A percentile compares a stretch with the other conserved stretches of the same genome.
phyloP scores from a whole-genome alignment of 2,113 vertebrate species.

The Dipodomys stephensi region DNA sequence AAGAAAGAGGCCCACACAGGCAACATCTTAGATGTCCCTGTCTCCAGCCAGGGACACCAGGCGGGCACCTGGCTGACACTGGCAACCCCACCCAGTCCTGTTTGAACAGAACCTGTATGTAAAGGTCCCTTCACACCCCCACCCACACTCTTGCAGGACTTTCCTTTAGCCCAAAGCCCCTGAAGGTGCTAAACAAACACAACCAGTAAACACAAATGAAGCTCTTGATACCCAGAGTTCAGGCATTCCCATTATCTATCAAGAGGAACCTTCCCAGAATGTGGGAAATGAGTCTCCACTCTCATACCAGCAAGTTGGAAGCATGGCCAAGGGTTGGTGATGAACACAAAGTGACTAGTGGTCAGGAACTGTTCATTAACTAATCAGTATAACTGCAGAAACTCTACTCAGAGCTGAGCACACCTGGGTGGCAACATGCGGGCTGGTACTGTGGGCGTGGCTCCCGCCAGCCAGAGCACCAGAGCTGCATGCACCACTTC shows the following conservation, averaged over 20 bases:
- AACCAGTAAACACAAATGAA: conserved; percentile 18
- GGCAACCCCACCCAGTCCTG: not conserved
- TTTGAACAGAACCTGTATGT: not conserved
- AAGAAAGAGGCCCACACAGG: not conserved
- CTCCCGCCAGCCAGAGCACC: conserved; percentile 51
- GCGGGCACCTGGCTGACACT: not conserved
- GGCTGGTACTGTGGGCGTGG: not conserved
- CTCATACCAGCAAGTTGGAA: not conserved
- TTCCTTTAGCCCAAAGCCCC: not conserved
- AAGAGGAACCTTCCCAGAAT: not conserved
- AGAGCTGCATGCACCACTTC: conserved; percentile 13
- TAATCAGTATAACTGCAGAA: not conserved
- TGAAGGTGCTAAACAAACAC: not conserved
- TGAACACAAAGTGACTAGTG: conserved; percentile 63
- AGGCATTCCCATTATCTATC: not conserved
- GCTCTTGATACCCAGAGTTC: not conserved
- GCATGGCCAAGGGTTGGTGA: not conserved
- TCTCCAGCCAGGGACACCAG: not conserved
- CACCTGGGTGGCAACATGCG: not conserved
- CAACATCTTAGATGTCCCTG: not conserved
- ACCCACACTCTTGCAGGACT: not conserved
- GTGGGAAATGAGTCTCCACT: not conserved
- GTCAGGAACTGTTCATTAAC: not conserved
- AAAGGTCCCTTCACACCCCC: not conserved
- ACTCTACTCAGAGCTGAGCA: conserved; percentile 24